Conservation (phyloP, 2,888 invertebrate species). For the Orchesellides sinensis region DNA sequence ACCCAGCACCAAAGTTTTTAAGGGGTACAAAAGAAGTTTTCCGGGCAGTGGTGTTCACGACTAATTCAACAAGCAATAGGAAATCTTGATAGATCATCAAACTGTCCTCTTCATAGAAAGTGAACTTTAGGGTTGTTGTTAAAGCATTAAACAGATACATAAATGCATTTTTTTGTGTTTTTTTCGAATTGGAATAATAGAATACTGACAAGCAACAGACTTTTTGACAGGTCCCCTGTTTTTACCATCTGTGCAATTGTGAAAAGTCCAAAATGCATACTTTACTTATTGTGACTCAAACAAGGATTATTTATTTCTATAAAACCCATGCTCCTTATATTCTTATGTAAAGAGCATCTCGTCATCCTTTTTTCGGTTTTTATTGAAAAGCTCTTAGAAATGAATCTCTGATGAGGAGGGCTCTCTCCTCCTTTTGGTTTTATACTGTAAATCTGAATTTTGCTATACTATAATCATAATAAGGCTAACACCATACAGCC, state of each 20-base stretch:
- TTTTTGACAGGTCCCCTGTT: constrained; percentile 53
- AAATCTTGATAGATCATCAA: constrained; percentile 25
- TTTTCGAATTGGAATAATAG: constrained; percentile 5
- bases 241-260: constrained; percentile 54
- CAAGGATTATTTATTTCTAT: constrained; percentile 23
- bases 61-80: neutral
- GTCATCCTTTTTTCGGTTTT: constrained; percentile 6
- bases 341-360: neutral
- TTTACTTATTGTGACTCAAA: constrained; percentile 45
- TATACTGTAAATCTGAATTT: neutral
- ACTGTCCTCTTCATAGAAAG: neutral
- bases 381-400: constrained; percentile 56
- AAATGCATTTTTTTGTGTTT: constrained; percentile 2
- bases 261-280: constrained; percentile 49
- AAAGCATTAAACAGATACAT: neutral
- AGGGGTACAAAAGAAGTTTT: neutral
- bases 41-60: neutral
- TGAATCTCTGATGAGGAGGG: constrained; percentile 15
- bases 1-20: neutral
- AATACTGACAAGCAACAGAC: constrained; percentile 29
- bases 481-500: constrained; percentile 48
- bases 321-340: neutral
- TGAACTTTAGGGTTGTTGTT: neutral
- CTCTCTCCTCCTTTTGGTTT: neutral
- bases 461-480: constrained; percentile 22